Conservation (phyloP, 2,113 vertebrate species). For the Toxostoma redivivum region DNA sequence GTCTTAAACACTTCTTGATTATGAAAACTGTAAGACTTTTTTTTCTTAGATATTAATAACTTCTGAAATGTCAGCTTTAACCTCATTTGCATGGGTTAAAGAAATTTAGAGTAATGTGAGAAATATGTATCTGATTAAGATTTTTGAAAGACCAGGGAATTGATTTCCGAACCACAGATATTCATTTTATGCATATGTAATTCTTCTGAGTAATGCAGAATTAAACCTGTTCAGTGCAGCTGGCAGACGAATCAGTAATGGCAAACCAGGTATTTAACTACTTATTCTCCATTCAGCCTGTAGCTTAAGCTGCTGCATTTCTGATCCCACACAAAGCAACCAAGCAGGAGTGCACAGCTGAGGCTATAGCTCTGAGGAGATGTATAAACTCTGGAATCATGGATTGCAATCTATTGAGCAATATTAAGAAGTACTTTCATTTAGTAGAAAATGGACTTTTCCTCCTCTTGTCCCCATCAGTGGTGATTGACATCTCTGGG, state of each 20-base stretch:
- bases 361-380: not conserved
- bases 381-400: not conserved
- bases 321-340: not conserved
- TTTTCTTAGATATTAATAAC: not conserved
- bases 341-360: not conserved
- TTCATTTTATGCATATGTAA: not conserved
- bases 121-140: not conserved
- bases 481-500: not conserved
- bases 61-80: constrained; percentile 20
- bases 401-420: not conserved
- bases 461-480: not conserved
- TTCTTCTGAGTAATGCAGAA: not conserved
- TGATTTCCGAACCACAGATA: not conserved
- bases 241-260: not conserved
- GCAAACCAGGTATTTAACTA: not conserved
- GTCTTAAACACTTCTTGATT: constrained; percentile 19
- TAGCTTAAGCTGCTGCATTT: not conserved
- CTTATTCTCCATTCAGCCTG: not conserved
- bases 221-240: not conserved
- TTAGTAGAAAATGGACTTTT: not conserved
- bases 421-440: not conserved
- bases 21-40: constrained; percentile 23
- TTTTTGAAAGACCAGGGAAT: not conserved
- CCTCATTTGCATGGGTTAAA: constrained; percentile 2
- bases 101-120: not conserved